Conservation (phyloP, 2,797 vertebrate genomes). For the Girardinus metallicus region DNA sequence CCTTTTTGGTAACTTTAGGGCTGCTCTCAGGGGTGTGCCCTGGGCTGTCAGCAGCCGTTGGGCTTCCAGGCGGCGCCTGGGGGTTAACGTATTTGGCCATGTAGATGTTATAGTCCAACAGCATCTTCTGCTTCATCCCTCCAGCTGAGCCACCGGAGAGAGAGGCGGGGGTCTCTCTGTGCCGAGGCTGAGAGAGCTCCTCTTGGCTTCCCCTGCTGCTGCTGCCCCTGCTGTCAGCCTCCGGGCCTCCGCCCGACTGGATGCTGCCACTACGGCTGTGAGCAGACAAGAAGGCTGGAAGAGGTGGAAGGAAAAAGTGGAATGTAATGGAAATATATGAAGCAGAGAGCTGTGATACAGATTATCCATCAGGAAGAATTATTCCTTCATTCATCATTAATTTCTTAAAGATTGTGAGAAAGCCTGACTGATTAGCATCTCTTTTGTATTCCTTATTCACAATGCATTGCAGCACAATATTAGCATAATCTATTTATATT, state of each 20-base stretch:
- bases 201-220: conserved; percentile 92
- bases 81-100: conserved; percentile 93
- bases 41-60: conserved; percentile 79
- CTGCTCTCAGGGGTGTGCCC: conserved; percentile 89
- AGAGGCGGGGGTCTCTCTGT: conserved; percentile 78
- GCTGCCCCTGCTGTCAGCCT: conserved; percentile 89
- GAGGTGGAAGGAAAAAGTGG: neutral
- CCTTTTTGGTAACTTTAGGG: conserved; percentile 90
- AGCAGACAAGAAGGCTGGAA: conserved; percentile 82
- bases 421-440: conserved; percentile 19
- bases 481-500: conserved; percentile 22
- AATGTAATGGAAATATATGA: neutral
- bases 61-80: conserved; percentile 75
- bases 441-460: conserved; percentile 35
- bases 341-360: conserved; percentile 13
- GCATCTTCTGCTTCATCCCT: conserved; percentile 85
- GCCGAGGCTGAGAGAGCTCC: conserved; percentile 85
- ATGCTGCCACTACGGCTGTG: conserved; percentile 89
- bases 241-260: conserved; percentile 67
- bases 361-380: conserved; percentile 19
- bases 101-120: conserved; percentile 92
- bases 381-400: conserved; percentile 24
- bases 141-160: conserved; percentile 58
- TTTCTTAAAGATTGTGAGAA: conserved; percentile 14
- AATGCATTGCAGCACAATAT: conserved; percentile 30